A percentile compares a stretch with the other conserved stretches of the same genome.
These are phyloP conservation scores for Etheostoma spectabile DNA, from an alignment of 2,113 vertebrate genomes.

Conservation along the genomic window DNA sequence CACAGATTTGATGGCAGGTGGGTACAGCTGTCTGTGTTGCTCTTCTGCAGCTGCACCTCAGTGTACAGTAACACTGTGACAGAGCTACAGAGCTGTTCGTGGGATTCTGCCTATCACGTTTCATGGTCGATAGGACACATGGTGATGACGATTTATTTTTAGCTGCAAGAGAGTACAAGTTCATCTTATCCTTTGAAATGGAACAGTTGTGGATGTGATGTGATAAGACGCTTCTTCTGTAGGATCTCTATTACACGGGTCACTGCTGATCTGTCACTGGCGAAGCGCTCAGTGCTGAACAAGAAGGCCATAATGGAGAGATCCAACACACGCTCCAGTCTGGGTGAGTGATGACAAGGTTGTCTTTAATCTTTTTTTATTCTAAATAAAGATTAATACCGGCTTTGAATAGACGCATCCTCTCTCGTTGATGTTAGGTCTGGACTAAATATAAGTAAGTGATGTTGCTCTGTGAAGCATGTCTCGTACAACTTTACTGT, in stretches of 20 bases:
- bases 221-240: conserved; percentile 64
- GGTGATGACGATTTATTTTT: conserved; percentile 64
- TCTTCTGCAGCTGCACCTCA: conserved; percentile 20
- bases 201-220: conserved; percentile 58
- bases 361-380: conserved; percentile 32
- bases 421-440: conserved; percentile 12
- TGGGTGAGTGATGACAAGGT: conserved; percentile 85
- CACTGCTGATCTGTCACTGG: conserved; percentile 96
- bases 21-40: conserved; percentile 54
- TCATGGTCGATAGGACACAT: conserved; percentile 58
- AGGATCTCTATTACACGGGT: conserved; percentile 98
- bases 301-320: conserved; percentile 97
- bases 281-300: conserved; percentile 96
- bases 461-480: conserved; percentile 10
- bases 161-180: conserved; percentile 35
- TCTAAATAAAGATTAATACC: conserved; percentile 53
- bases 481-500: background rate
- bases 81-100: background rate
- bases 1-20: conserved; percentile 97
- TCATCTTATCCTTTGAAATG: conserved; percentile 53
- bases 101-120: conserved; percentile 41
- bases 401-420: conserved; percentile 51
- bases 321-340: conserved; percentile 94
- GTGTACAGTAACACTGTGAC: conserved; percentile 17
- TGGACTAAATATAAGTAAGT: background rate